Percentiles rank a stretch among this genome's conserved stretches.
These are phyloP conservation scores for Semicossyphus pulcher DNA, from an alignment of 2,113 vertebrate genomes.

Conservation along the genomic window DNA sequence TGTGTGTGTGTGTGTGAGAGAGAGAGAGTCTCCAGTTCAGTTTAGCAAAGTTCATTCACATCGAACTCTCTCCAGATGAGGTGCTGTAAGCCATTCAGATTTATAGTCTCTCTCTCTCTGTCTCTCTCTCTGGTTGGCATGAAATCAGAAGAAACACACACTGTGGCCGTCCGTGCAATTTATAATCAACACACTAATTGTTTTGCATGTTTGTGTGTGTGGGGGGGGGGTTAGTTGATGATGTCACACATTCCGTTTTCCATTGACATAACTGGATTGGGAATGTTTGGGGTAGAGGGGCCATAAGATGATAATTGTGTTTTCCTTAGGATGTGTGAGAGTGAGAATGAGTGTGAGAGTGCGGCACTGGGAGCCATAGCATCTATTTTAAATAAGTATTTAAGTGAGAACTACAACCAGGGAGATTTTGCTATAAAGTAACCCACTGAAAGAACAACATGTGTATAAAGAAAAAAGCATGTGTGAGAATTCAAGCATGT, in stretches of 20 bases:
- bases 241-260: constrained; percentile 79
- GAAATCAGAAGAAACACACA: constrained; percentile 63
- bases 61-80: constrained; percentile 53
- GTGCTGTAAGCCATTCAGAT: constrained; percentile 25
- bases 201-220: constrained; percentile 37
- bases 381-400: not conserved
- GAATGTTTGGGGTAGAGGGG: constrained; percentile 70
- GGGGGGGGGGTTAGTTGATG: constrained; percentile 52
- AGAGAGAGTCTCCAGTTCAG: constrained; percentile 40
- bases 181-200: constrained; percentile 63
- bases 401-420: not conserved
- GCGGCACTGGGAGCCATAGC: not conserved
- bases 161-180: constrained; percentile 25
- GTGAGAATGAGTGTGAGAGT: constrained; percentile 7
- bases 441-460: not conserved
- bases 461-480: not conserved
- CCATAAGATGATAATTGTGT: constrained; percentile 71
- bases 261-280: constrained; percentile 72
- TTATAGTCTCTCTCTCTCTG: constrained; percentile 6
- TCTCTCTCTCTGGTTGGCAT: constrained; percentile 61
- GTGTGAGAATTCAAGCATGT: too few relatives aligned
- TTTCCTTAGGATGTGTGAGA: constrained; percentile 59
- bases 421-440: too few relatives aligned
- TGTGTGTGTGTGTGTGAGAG: constrained; percentile 10
- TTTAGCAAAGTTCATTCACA: constrained; percentile 54